These are phyloP conservation scores for Macaria notata DNA, from an alignment of 2,888 invertebrate species.

Conservation along the genomic window DNA sequence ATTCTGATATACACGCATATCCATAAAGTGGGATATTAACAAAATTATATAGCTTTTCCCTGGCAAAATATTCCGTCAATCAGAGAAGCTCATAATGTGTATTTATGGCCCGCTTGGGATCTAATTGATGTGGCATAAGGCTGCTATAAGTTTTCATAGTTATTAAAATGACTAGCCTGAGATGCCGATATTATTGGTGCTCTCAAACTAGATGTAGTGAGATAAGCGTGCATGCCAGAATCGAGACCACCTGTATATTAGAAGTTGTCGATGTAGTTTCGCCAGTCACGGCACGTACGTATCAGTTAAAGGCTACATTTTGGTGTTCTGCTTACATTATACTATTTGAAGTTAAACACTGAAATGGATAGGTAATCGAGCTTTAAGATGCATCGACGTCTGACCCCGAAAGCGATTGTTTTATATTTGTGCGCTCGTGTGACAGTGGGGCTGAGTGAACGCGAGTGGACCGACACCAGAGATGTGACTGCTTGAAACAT, in stretches of 20 bases:
- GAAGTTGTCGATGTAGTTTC: slow-evolving; percentile 22
- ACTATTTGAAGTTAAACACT: slow-evolving; percentile 53
- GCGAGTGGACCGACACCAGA: not conserved
- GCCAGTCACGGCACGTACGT: slow-evolving; percentile 31
- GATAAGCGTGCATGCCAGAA: no score
- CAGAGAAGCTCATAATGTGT: no score
- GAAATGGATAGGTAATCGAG: slow-evolving; percentile 44
- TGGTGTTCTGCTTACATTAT: slow-evolving; percentile 75
- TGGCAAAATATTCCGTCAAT: no score
- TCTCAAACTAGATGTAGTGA: no score
- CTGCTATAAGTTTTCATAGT: no score
- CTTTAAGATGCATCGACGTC: slow-evolving; percentile 47
- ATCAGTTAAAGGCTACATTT: slow-evolving; percentile 65
- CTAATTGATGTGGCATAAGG: no score
- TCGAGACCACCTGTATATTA: not conserved
- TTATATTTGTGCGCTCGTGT: slow-evolving; percentile 66
- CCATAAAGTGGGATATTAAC: no score
- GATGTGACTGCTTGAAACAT: not conserved
- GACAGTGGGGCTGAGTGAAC: slow-evolving; percentile 42
- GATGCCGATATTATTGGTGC: no score
- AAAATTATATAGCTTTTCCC: no score
- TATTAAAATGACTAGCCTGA: no score
- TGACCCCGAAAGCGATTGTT: slow-evolving; percentile 64
- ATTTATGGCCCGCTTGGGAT: no score
- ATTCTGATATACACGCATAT: no score